Evolutionary conservation across 2,797 vertebrate genomes (phyloP), one percentile per base, ranked within the genome.

Genomic region (Sus cebifrons): DNA sequence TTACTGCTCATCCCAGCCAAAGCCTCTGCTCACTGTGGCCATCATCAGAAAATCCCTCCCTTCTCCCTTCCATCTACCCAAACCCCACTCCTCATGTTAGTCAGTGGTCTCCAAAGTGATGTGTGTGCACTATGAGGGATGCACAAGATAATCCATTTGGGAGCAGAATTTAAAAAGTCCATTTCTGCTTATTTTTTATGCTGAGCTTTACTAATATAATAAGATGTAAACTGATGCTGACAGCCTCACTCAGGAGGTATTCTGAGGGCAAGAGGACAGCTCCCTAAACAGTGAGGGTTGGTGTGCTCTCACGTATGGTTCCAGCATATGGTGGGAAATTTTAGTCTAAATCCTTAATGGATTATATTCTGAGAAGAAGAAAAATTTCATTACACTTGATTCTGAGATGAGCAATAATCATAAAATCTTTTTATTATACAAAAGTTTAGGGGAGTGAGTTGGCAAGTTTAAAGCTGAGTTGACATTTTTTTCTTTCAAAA

Each of bases 381-480:
- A 92, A 18, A 17, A 64, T 67, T 73, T 84, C n/a, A 40, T 84
- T 84, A 84, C 60, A 56, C 20, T 94, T 68, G 56, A 81, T 73
- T 8, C 15, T 81, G 60, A 84, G n/a, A 83, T 91, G 70, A 60
- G 4, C 49, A 93, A 64, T 84, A 36, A 91, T 86, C 54, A 49
- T 15, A 29, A 65, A 84, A 12, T 86, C 44, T 89, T 92, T 93
- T 88, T 68, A 78, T 74, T 21, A 56, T 36, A 40, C 2, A 20
- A 49, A 89, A 65, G 52, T 86, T 94, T 21, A 6, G 29, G 27
- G 15, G 17, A 58, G 78, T 86, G 60, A 68, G 40, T 78, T 70
- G 67, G 74, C 67, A 78, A 56, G 74, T 65, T 78, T 94, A 90
- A 95, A 67, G 58, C 79, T 94, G 60, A 84, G 32, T 64, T 86